Evolutionary conservation across 2,888 invertebrate species (phyloP), one percentile per base, ranked within the genome.

Genomic region (Aleiodes testaceus): DNA sequence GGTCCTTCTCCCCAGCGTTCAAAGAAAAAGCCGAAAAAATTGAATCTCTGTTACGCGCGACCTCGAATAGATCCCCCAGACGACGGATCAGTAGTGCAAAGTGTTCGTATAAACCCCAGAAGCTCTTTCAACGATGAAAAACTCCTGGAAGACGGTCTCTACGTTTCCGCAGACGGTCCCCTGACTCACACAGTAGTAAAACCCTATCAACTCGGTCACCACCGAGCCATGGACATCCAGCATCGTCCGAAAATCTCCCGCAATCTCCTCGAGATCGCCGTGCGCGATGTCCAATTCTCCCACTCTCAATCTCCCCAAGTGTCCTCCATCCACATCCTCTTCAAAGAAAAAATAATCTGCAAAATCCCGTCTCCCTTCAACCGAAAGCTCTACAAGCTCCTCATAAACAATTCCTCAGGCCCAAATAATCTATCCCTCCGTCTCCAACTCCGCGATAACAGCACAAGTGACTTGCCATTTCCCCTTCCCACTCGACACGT

Each of bases 301-400:
- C 59, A 66, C 0, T 76, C 79, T 30, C 42, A 77, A 2, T 66
- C 76, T 1, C 69, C 83, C 12, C 68, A 78, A 50, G 79, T 87
- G 2, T 72, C 69, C 7, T 80, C 81, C 2, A 82, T 85, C 0
- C 74, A 75, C 5, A 71, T 87, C 20, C 61, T 85, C 11, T 87
- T 83, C 64, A 80, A 79, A 12, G 74, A 82, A 2, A 86, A 81
- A 74, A n/a, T 78, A 1, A 78, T 87, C 30, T 87, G 83, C 65
- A 82, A 77, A 72, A 75, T 80, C 0, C 79, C 76, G 42, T 73
- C 75, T 12, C 87, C 87, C 0, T 87, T 87, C 65, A 85, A 85
- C 47, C 78, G 81, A 61, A 83, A 87, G 64, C 72, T 87, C 1
- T 81, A 85, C 70, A 87, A 85, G 72, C 70, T 87, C 22, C 71